phyloP scores from a whole-genome alignment of 2,888 invertebrate species.

The Himalopsyche anomala region DNA sequence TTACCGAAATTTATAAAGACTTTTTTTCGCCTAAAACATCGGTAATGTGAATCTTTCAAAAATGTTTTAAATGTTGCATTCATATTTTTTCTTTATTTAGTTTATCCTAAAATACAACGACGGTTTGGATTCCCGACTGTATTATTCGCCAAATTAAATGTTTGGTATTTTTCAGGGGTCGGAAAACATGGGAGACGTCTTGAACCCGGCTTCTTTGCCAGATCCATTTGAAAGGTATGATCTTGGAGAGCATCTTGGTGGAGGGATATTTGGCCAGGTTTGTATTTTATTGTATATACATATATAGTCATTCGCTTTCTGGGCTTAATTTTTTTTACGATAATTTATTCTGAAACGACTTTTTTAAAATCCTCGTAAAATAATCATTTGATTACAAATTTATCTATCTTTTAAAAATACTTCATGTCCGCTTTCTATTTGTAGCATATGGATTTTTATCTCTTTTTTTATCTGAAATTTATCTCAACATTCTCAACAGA shows the following conservation, averaged over 20 bases:
- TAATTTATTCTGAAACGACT: too few species aligned
- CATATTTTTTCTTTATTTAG: neutral
- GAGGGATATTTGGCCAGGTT: constrained; percentile 83
- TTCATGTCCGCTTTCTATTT: too few species aligned
- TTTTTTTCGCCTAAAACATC: constrained; percentile 1
- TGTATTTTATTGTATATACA: neutral
- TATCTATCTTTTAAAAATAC: too few species aligned
- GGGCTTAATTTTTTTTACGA: too few species aligned
- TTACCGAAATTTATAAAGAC: neutral
- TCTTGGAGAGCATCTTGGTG: constrained; percentile 82
- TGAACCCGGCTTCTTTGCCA: constrained; percentile 81
- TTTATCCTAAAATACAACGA: neutral
- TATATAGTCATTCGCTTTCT: too few species aligned
- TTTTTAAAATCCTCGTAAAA: too few species aligned
- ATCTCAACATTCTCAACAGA: too few species aligned
- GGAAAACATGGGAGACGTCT: constrained; percentile 72
- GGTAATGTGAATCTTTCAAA: neutral
- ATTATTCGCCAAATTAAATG: neutral
- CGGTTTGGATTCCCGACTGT: neutral
- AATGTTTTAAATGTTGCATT: neutral
- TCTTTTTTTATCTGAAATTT: too few species aligned
- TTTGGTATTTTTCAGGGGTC: constrained; percentile 12
- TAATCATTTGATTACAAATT: too few species aligned
- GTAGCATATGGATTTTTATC: too few species aligned
- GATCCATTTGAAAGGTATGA: constrained; percentile 87